Conservation (phyloP, 2,888 invertebrate genomes). For the Cryptocephalus primarius region DNA sequence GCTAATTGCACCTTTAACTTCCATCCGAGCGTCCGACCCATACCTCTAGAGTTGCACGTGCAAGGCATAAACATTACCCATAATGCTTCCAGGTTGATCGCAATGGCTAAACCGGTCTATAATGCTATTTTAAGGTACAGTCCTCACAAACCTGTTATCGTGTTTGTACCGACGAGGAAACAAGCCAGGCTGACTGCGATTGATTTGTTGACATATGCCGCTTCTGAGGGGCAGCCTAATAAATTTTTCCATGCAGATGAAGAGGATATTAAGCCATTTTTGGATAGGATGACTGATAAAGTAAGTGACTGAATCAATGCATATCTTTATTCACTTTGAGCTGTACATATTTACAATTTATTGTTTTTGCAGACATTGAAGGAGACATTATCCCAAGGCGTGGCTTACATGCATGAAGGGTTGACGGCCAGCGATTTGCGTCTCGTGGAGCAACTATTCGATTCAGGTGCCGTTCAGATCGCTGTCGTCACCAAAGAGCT, state of each 20-base stretch:
- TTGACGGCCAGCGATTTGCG: conserved; percentile 73
- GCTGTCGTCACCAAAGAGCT: conserved; percentile 87
- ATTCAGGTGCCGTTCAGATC: conserved; percentile 85
- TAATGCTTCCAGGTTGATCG: conserved; percentile 86
- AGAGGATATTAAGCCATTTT: conserved; percentile 78
- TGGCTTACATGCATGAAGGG: conserved; percentile 96
- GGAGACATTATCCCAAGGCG: conserved; percentile 88
- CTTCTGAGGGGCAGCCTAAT: conserved; percentile 76
- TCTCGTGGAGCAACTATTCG: conserved; percentile 87
- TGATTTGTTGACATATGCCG: conserved; percentile 87
- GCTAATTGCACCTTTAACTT: conserved; percentile 95
- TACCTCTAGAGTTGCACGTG: conserved; percentile 91
- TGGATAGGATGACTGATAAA: conserved; percentile 80
- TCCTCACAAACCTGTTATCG: conserved; percentile 72
- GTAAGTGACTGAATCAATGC: conserved; percentile 34
- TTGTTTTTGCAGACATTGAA: conserved; percentile 54
- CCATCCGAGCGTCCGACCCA: conserved; percentile 92
- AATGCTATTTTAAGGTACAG: conserved; percentile 80
- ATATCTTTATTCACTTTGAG: too few species aligned
- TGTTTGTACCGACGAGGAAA: conserved; percentile 85
- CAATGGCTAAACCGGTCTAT: conserved; percentile 97
- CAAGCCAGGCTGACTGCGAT: conserved; percentile 92
- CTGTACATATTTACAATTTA: too few species aligned
- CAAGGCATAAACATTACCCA: conserved; percentile 97
- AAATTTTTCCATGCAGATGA: conserved; percentile 83